A percentile compares a stretch with the other conserved stretches of the same genome.
These are phyloP conservation scores for Tridacna gigas DNA, from an alignment of 2,888 invertebrate genomes.

Conservation along the genomic window DNA sequence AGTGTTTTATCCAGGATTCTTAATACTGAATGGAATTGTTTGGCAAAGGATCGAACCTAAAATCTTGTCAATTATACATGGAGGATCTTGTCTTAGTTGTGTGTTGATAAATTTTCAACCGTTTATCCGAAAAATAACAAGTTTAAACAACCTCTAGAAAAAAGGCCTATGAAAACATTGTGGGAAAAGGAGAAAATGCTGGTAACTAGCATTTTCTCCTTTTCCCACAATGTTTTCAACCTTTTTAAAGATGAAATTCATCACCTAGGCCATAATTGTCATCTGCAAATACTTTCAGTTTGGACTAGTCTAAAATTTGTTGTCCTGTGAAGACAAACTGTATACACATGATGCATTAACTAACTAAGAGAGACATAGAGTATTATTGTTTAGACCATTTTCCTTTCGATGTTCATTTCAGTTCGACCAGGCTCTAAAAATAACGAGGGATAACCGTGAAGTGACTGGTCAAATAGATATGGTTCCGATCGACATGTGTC, in stretches of 20 bases:
- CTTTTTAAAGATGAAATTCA: background rate
- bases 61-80: too few relatives aligned
- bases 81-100: too few relatives aligned
- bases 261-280: background rate
- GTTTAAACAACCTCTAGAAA: too few relatives aligned
- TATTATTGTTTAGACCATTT: too few relatives aligned
- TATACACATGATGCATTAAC: too few relatives aligned
- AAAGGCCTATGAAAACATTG: background rate
- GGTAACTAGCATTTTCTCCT: background rate
- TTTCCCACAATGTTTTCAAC: background rate
- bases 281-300: background rate
- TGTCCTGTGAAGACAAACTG: background rate
- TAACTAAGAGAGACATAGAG: too few relatives aligned
- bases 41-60: too few relatives aligned
- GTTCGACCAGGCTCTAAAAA: slow-evolving; percentile 95
- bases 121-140: too few relatives aligned
- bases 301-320: background rate
- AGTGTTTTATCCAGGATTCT: too few relatives aligned
- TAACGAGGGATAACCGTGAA: slow-evolving; percentile 3
- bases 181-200: background rate
- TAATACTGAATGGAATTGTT: too few relatives aligned
- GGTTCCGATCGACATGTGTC: slow-evolving; percentile 93
- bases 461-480: slow-evolving; percentile 93
- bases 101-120: too few relatives aligned
- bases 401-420: slow-evolving; percentile 73